phyloP scores from a whole-genome alignment of 2,888 invertebrate genomes.

The Timema cristinae region DNA sequence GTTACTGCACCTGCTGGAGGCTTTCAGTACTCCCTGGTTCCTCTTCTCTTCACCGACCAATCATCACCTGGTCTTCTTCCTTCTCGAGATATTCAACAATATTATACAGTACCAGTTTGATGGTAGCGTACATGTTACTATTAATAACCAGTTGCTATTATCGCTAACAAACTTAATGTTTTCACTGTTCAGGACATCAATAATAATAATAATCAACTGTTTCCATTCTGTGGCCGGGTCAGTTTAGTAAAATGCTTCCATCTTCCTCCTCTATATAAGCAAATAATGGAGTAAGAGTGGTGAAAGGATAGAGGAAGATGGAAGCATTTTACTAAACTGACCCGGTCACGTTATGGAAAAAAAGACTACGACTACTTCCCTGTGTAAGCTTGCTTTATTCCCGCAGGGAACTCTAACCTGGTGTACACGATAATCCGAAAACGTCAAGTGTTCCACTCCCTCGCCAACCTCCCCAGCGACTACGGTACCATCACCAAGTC shows the following conservation, averaged over 20 bases:
- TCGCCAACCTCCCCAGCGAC: constrained; percentile 96
- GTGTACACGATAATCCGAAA: constrained; percentile 99
- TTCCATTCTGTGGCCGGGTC: too few relatives aligned
- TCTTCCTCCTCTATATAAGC: too few relatives aligned
- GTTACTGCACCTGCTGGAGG: constrained; percentile 92
- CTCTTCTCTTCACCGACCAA: constrained; percentile 93
- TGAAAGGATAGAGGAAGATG: too few relatives aligned
- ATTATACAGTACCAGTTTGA: constrained; percentile 99
- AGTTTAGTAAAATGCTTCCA: too few relatives aligned
- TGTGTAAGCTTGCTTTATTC: constrained; percentile 20
- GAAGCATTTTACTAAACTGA: too few relatives aligned
- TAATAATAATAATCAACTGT: too few relatives aligned
- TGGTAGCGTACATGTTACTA: constrained; percentile 47
- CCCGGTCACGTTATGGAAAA: too few relatives aligned
- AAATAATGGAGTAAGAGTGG: too few relatives aligned
- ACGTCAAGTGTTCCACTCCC: constrained; percentile 93
- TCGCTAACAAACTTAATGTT: background rate
- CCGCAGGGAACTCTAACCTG: constrained; percentile 89
- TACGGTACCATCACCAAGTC: constrained; percentile 82
- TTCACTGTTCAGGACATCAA: background rate
- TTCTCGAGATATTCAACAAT: constrained; percentile 98
- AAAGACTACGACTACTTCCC: constrained; percentile 8
- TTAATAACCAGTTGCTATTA: too few relatives aligned
- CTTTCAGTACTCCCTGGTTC: constrained; percentile 99
- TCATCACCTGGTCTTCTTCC: constrained; percentile 96